Percentiles rank a stretch among this genome's conserved stretches.
Conservation (phyloP, 2,797 vertebrate species). For the Halcyon chelicuti region DNA sequence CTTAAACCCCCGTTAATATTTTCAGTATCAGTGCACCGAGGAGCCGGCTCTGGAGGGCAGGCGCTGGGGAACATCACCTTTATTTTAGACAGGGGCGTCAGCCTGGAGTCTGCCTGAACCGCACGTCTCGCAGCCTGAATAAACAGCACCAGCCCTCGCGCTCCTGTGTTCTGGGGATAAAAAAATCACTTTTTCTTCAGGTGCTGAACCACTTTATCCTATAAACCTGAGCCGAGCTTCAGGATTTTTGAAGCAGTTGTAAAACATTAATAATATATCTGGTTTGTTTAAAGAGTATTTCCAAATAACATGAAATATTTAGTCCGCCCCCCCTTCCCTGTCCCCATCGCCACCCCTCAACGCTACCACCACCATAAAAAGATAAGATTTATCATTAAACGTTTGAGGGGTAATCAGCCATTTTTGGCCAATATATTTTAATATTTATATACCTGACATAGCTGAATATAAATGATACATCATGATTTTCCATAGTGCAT, state of each 20-base stretch:
- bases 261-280: conserved; percentile 83
- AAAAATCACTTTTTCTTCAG: conserved; percentile 56
- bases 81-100: neutral
- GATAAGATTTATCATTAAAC: conserved; percentile 82
- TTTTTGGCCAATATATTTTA: conserved; percentile 83
- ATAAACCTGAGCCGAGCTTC: conserved; percentile 53
- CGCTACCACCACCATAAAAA: conserved; percentile 68
- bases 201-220: conserved; percentile 14
- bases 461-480: conserved; percentile 82
- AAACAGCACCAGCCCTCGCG: neutral
- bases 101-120: neutral
- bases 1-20: neutral
- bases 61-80: neutral
- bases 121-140: neutral
- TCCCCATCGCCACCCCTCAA: conserved; percentile 26
- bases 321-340: conserved; percentile 19
- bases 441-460: conserved; percentile 85
- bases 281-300: conserved; percentile 82
- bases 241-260: conserved; percentile 77
- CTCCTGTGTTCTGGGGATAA: too few species aligned
- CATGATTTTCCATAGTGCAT: conserved; percentile 78
- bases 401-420: conserved; percentile 82
- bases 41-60: neutral
- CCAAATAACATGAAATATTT: conserved; percentile 86
- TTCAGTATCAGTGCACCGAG: neutral